Conservation (phyloP, 1,140 invertebrate genomes). For the Steinernema khuongi region DNA sequence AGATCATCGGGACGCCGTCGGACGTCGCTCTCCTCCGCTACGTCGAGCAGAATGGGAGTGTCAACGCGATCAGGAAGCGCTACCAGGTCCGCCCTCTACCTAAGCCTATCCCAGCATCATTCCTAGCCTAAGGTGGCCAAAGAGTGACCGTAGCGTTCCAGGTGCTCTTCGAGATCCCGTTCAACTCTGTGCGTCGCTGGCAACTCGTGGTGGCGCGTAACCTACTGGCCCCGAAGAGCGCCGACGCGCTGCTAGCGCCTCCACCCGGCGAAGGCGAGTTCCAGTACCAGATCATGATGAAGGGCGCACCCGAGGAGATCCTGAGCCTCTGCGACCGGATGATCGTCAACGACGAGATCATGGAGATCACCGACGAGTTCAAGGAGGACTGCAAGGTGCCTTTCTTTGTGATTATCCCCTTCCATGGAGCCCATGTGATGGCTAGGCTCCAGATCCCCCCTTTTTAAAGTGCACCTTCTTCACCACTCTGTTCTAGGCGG, state of each 20-base stretch:
- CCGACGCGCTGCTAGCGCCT: conserved; percentile 8
- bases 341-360: conserved; percentile 39
- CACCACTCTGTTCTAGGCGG: conserved; percentile 25
- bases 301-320: conserved; percentile 54
- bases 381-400: conserved; percentile 46
- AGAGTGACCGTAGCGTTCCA: no score
- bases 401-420: conserved; percentile 17
- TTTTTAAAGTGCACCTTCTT: neutral
- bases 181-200: conserved; percentile 55
- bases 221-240: conserved; percentile 27
- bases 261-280: conserved; percentile 25
- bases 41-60: conserved; percentile 47
- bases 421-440: no score
- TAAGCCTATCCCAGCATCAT: no score
- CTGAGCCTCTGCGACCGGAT: conserved; percentile 43
- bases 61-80: conserved; percentile 50
- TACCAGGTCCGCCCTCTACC: conserved; percentile 24
- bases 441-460: no score
- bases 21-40: conserved; percentile 56
- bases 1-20: conserved; percentile 48
- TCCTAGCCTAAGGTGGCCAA: no score
- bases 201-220: conserved; percentile 52
- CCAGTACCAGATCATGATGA: conserved; percentile 53
- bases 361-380: conserved; percentile 50
- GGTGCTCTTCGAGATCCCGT: conserved; percentile 53